phyloP scores from a whole-genome alignment of 1,140 invertebrate species.

The Trichogramma pretiosum region DNA sequence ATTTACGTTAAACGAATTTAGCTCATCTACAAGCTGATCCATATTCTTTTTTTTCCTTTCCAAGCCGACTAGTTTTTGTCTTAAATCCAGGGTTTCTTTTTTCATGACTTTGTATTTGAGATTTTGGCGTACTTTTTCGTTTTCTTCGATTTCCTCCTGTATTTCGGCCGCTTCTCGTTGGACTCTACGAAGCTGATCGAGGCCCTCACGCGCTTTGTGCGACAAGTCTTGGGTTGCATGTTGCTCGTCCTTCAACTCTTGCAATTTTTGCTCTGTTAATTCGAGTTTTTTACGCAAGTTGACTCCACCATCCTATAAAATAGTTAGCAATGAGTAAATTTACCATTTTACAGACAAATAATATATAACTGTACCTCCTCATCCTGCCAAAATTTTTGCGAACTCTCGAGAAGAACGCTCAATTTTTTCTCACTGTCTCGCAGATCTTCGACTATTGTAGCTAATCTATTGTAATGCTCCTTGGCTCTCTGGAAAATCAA shows the following conservation, averaged over 20 bases:
- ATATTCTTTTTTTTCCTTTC: conserved; percentile 41
- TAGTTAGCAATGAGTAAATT: too few species aligned
- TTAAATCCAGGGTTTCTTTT: conserved; percentile 31
- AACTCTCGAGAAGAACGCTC: conserved; percentile 36
- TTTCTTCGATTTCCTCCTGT: background rate
- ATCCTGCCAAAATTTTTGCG: conserved; percentile 28
- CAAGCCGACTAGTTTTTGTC: conserved; percentile 35
- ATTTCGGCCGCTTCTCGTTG: conserved; percentile 26
- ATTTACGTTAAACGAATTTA: conserved; percentile 34
- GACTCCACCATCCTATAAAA: too few species aligned
- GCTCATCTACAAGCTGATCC: conserved; percentile 40
- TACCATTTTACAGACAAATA: too few species aligned
- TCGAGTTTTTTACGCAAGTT: too few species aligned
- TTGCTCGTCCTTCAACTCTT: too few species aligned
- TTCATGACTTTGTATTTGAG: too few species aligned
- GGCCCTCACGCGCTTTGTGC: conserved; percentile 33
- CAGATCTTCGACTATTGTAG: conserved; percentile 41
- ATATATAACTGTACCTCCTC: too few species aligned
- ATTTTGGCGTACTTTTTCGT: too few species aligned
- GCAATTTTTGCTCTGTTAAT: too few species aligned
- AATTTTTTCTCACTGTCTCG: conserved; percentile 41
- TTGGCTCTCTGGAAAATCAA: conserved; percentile 30
- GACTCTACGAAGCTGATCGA: conserved; percentile 36
- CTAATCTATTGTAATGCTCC: conserved; percentile 38
- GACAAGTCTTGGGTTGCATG: too few species aligned